These are phyloP conservation scores for Drosophila kokeensis DNA, from an alignment of 2,888 invertebrate genomes.

Conservation along the genomic window DNA sequence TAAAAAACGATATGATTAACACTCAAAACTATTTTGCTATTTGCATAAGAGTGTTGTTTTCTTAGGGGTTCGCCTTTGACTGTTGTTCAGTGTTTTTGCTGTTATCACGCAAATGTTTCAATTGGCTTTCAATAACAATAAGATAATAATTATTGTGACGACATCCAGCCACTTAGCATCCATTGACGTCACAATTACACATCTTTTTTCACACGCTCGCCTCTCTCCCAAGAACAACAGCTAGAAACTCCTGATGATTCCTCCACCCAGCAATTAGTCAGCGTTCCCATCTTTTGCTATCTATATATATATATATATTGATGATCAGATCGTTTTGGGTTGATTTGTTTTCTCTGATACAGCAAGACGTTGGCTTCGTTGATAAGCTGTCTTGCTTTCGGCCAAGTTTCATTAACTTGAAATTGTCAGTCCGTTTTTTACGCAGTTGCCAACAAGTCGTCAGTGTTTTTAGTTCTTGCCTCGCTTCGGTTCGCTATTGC, in stretches of 20 bases:
- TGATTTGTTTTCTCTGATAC: background rate
- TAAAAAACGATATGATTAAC: constrained; percentile 25
- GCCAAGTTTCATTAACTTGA: background rate
- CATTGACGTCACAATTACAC: constrained; percentile 33
- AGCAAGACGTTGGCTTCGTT: background rate
- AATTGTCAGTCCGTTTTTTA: background rate
- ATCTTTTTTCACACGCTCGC: constrained; percentile 18
- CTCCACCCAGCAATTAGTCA: constrained; percentile 19
- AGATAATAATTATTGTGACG: constrained; percentile 18
- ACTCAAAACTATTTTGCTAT: constrained; percentile 1
- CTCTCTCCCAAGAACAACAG: background rate
- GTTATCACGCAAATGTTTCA: constrained; percentile 9
- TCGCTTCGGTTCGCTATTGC: background rate
- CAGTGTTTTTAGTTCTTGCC: background rate
- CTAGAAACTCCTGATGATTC: background rate
- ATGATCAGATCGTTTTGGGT: background rate
- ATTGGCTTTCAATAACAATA: constrained; percentile 30
- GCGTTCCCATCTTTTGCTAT: background rate
- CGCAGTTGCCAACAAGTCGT: constrained; percentile 3
- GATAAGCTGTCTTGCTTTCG: constrained; percentile 1
- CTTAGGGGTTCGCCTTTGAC: constrained; percentile 29
- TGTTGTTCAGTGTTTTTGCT: background rate
- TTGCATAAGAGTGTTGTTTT: background rate
- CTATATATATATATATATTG: background rate
- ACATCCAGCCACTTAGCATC: constrained; percentile 29